Percentiles rank a stretch among this genome's conserved stretches.
These are phyloP conservation scores for Micromussa lordhowensis DNA, from an alignment of 92 coral and sea anemone genomes.

Conservation along the genomic window DNA sequence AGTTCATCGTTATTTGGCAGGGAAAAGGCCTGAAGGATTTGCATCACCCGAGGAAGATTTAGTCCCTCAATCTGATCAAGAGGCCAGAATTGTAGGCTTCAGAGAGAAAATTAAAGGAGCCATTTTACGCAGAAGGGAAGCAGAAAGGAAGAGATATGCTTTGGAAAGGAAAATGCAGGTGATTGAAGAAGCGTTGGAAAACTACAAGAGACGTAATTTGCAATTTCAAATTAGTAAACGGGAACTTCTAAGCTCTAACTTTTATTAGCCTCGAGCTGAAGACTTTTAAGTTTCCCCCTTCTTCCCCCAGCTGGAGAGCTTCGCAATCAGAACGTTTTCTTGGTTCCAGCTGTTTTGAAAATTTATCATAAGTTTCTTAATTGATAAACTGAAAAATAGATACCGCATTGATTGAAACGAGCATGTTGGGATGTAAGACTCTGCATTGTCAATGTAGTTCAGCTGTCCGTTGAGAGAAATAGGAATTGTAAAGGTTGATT, in stretches of 20 bases:
- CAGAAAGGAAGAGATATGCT: constrained; percentile 15
- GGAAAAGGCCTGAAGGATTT: constrained; percentile 40
- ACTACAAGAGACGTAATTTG: constrained; percentile 32
- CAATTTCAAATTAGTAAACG: constrained; percentile 45
- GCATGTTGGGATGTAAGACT: neutral
- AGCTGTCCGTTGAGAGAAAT: neutral
- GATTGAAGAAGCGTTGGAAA: constrained; percentile 20
- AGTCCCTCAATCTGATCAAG: constrained; percentile 35
- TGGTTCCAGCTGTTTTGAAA: neutral
- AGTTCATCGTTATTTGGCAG: constrained; percentile 28
- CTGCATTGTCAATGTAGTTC: neutral
- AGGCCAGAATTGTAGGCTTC: constrained; percentile 10
- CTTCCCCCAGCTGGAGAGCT: neutral
- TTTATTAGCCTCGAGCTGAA: constrained; percentile 25
- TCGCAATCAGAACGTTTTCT: neutral
- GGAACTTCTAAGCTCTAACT: constrained; percentile 40
- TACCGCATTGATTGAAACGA: neutral
- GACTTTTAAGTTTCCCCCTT: no score
- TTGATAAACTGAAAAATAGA: neutral
- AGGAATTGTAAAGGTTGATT: neutral
- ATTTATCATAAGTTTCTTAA: neutral
- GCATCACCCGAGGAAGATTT: constrained; percentile 31
- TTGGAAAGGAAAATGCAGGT: constrained; percentile 41
- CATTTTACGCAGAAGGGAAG: constrained; percentile 35
- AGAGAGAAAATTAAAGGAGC: constrained; percentile 36